phyloP scores from a whole-genome alignment of 2,888 invertebrate species.

The Prosopocoilus inquinatus region DNA sequence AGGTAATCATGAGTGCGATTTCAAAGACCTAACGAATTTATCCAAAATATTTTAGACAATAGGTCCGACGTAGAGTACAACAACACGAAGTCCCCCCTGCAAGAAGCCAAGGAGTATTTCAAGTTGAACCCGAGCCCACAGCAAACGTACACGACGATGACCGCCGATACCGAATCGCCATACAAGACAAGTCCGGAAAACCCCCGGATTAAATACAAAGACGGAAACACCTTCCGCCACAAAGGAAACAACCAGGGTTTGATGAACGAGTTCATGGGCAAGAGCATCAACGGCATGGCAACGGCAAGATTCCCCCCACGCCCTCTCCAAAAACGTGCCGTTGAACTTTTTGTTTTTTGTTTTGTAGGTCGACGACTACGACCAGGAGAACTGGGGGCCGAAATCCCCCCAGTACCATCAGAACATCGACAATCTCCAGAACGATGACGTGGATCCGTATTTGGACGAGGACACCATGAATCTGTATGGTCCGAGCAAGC shows the following conservation, averaged over 20 bases:
- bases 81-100: slow-evolving; percentile 38
- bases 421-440: slow-evolving; percentile 24
- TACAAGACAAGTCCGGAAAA: slow-evolving; percentile 6
- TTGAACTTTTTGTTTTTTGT: slow-evolving; percentile 4
- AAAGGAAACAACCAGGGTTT: slow-evolving; percentile 28
- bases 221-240: slow-evolving; percentile 42
- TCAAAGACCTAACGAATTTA: not conserved
- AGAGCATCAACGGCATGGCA: slow-evolving; percentile 1
- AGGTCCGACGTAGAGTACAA: slow-evolving; percentile 39
- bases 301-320: not conserved
- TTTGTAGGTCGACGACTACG: slow-evolving; percentile 28
- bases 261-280: not conserved
- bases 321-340: not conserved
- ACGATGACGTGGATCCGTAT: slow-evolving; percentile 19
- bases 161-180: slow-evolving; percentile 4
- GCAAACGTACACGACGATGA: not conserved
- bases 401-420: slow-evolving; percentile 22
- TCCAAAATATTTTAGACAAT: slow-evolving; percentile 32
- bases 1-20: slow-evolving; percentile 48
- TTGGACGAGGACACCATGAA: slow-evolving; percentile 23
- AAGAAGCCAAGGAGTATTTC: slow-evolving; percentile 42
- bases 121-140: slow-evolving; percentile 35
- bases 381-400: slow-evolving; percentile 23
- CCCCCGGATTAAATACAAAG: slow-evolving; percentile 26
- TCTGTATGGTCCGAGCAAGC: slow-evolving; percentile 35